phyloP scores from a whole-genome alignment of 2,113 vertebrate species.

The Apaloderma vittatum region DNA sequence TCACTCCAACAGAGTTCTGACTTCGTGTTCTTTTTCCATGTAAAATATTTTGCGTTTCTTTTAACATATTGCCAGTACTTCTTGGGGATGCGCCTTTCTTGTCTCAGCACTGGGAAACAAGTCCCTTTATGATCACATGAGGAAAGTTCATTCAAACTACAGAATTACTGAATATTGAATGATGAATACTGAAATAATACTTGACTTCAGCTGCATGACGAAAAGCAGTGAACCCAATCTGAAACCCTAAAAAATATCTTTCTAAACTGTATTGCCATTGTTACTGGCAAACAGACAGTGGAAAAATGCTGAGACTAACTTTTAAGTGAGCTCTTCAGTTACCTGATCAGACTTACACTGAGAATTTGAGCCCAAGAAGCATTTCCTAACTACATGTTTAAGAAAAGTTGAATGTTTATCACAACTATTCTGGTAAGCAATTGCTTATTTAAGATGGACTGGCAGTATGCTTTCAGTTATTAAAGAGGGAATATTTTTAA shows the following conservation, averaged over 20 bases:
- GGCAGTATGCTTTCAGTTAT: neutral
- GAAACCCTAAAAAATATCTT: conserved; percentile 9
- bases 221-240: conserved; percentile 32
- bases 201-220: conserved; percentile 10
- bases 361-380: neutral
- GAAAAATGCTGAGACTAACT: neutral
- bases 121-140: conserved; percentile 50
- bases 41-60: conserved; percentile 42
- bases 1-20: neutral
- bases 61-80: conserved; percentile 14
- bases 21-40: conserved; percentile 29
- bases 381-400: neutral
- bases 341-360: neutral
- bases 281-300: neutral
- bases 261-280: conserved; percentile 25
- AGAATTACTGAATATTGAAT: conserved; percentile 50
- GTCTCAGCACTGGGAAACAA: neutral
- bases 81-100: neutral
- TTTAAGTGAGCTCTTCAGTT: neutral
- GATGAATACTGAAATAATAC: conserved; percentile 45
- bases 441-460: neutral
- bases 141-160: conserved; percentile 48
- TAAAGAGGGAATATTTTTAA: neutral
- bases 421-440: neutral
- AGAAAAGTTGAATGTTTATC: neutral